Evolutionary conservation across 2,113 vertebrate species (phyloP).

Genomic region (Mirza zaza): DNA sequence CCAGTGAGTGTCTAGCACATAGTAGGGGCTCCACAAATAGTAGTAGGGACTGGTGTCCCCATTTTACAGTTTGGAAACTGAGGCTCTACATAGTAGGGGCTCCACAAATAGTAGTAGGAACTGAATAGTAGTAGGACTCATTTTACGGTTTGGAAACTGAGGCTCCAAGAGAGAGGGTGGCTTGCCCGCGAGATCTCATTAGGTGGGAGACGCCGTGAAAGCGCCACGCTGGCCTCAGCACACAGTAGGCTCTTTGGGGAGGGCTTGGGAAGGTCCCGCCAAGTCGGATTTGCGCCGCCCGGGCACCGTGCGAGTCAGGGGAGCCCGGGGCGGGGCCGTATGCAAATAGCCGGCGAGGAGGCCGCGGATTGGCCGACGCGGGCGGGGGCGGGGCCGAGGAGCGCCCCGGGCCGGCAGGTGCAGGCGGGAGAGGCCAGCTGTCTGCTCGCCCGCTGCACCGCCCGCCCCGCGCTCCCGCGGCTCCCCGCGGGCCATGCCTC

Average conservation of each 20-base stretch:
- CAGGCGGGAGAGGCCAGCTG: rapidly evolving
- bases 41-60: neutral
- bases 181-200: neutral
- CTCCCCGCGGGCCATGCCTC: constrained; percentile 46
- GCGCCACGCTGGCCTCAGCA: neutral
- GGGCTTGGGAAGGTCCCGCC: rapidly evolving
- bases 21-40: neutral
- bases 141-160: neutral
- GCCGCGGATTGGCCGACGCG: neutral
- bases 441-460: rapidly evolving
- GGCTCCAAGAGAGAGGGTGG: neutral
- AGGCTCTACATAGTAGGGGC: neutral
- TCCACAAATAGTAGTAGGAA: neutral
- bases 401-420: neutral
- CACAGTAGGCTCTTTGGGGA: neutral
- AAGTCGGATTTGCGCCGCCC: rapidly evolving
- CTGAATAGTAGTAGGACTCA: neutral
- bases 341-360: neutral
- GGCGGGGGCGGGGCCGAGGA: neutral
- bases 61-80: neutral
- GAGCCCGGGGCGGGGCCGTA: neutral
- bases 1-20: neutral
- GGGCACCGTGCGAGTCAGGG: rapidly evolving
- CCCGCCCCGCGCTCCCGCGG: too few species aligned
- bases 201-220: neutral